Evolutionary conservation across 2,797 vertebrate genomes (phyloP).

Genomic region (Chromis chromis): DNA sequence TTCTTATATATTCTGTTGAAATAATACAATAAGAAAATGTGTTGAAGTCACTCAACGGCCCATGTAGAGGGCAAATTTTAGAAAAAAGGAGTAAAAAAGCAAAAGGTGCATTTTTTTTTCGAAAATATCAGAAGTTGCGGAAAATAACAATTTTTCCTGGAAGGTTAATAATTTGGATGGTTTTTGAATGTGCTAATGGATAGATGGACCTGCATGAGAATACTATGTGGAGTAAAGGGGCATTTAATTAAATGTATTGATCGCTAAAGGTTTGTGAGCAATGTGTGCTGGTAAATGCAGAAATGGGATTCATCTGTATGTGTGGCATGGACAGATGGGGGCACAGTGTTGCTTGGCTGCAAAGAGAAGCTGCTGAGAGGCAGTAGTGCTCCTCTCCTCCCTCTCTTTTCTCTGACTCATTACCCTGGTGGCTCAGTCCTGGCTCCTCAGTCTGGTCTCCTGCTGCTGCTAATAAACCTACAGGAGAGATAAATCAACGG

Average conservation of each 20-base stretch:
- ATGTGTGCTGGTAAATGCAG: constrained; percentile 47
- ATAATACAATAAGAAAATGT: neutral
- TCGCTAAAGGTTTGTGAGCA: constrained; percentile 4
- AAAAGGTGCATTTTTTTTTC: neutral
- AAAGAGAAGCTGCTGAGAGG: constrained; percentile 89
- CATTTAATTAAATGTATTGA: constrained; percentile 16
- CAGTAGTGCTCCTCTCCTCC: constrained; percentile 74
- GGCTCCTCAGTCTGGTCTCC: constrained; percentile 96
- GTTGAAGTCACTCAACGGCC: constrained; percentile 1
- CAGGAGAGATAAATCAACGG: constrained; percentile 99
- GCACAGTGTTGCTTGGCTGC: constrained; percentile 85
- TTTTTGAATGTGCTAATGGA: neutral
- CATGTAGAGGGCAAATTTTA: neutral
- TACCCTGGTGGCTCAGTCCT: constrained; percentile 98
- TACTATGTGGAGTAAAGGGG: constrained; percentile 12
- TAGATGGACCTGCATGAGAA: constrained; percentile 1
- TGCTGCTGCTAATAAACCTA: constrained; percentile 99
- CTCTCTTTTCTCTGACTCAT: constrained; percentile 95
- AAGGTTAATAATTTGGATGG: neutral
- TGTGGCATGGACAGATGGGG: constrained; percentile 91
- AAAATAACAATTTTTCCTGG: neutral
- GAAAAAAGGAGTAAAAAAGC: too few relatives aligned
- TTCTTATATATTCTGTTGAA: neutral
- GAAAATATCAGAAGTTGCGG: neutral
- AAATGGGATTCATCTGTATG: constrained; percentile 85